Evolutionary conservation across 2,113 vertebrate species (phyloP), one percentile per base, ranked within the genome.

Genomic region (Vidua macroura): DNA sequence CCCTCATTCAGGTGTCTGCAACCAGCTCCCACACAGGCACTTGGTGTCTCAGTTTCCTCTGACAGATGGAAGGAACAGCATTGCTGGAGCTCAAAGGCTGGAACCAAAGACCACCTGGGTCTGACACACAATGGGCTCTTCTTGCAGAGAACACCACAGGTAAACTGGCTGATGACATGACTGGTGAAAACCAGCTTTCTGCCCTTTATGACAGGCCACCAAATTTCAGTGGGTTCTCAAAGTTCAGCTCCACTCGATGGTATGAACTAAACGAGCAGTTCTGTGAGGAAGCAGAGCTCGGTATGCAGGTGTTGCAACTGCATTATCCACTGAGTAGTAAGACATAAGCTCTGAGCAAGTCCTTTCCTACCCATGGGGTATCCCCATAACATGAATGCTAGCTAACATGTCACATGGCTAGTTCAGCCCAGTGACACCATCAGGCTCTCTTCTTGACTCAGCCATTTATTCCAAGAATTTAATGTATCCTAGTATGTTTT

Each of bases 401-500:
- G 41, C 41, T 27, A 31, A 46, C 25, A 49, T 13, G 30, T 41
- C 70, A 56, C 41, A 18, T 15, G n/a, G 53, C n/a, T 56, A 41
- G 7, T 11, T 86, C 46, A 67, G 55, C 15, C 25, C 77, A 62
- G 51, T 23, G 41, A 77, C 23, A 88, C 20, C 16, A 81, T 21
- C 43, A 74, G 91, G 33, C 51, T 83, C 64, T 67, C 11, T 43
- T 80, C 59, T 39, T 27, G 60, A 62, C 43, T 18, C 63, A 93
- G 10, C 6, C 48, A 23, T 10, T 76, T 68, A 49, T 37, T 66
- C 37, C 51, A 77, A 62, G 22, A 88, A 64, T 28, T n/a, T 60
- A 60, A 2, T 0, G 0, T 22, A 30, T 33, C 33, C n/a, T 77
- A 35, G 5, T 15, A 31, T 2, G 6, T 90, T 31, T 53, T 43